These are phyloP conservation scores for Hemibagrus wyckioides DNA, from an alignment of 2,113 vertebrate species.

Conservation along the genomic window DNA sequence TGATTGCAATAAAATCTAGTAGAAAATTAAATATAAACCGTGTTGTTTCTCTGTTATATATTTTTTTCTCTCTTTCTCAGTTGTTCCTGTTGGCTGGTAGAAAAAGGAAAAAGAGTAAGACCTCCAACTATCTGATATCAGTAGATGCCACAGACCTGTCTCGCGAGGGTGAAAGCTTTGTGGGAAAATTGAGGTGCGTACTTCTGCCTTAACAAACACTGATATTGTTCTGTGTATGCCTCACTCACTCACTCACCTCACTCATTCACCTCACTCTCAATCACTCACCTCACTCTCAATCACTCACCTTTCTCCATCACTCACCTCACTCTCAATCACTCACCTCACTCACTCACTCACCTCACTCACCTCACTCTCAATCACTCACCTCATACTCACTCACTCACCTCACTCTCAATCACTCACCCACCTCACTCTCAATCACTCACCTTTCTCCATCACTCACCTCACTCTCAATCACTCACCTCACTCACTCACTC, in stretches of 20 bases:
- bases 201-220: not conserved
- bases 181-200: slow-evolving; percentile 91
- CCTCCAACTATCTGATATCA: slow-evolving; percentile 97
- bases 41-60: not conserved
- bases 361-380: no score
- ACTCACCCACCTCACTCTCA: no score
- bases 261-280: no score
- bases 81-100: slow-evolving; percentile 91
- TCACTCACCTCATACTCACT: no score
- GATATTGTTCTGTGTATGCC: not conserved
- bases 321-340: no score
- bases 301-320: no score
- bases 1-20: not conserved
- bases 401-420: no score
- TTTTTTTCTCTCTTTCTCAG: slow-evolving; percentile 62
- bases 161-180: slow-evolving; percentile 88
- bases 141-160: slow-evolving; percentile 93
- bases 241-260: not conserved
- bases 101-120: slow-evolving; percentile 98
- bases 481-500: no score
- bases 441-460: no score
- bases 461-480: no score
- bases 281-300: no score
- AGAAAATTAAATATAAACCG: not conserved
- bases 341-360: no score